Conservation (phyloP, 2,113 vertebrate species). For the Manacus vitellinus region DNA sequence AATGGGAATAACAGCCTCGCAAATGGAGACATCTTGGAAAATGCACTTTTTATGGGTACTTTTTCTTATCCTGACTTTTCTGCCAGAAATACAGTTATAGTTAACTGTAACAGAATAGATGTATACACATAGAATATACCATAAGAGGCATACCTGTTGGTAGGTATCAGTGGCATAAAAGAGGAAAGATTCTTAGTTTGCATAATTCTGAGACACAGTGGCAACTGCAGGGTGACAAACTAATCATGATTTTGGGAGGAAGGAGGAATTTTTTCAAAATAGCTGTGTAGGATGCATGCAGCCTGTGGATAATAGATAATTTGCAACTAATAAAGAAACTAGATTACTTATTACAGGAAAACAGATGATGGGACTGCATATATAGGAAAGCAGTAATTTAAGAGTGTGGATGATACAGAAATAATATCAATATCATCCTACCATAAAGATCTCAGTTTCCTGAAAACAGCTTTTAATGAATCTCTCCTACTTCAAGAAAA, state of each 20-base stretch:
- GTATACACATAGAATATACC: neutral
- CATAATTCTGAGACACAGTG: neutral
- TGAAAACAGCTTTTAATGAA: neutral
- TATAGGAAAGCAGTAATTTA: neutral
- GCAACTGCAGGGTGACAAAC: neutral
- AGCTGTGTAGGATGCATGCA: neutral
- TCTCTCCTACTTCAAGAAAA: neutral
- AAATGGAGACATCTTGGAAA: neutral
- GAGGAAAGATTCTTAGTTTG: neutral
- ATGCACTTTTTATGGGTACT: accelerated
- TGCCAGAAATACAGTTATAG: neutral
- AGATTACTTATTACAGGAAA: neutral
- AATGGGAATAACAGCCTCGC: neutral
- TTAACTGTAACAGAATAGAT: neutral
- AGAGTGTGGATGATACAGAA: neutral
- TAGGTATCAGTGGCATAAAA: neutral
- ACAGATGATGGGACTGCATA: neutral
- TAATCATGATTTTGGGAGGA: neutral
- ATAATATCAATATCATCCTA: neutral
- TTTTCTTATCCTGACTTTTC: neutral
- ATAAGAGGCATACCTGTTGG: neutral
- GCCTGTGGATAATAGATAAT: neutral
- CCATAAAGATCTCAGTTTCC: neutral
- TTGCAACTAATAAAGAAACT: neutral
- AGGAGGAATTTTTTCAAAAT: neutral